phyloP scores from a whole-genome alignment of 1,140 invertebrate genomes.

The Leptinotarsa undecemlineata region DNA sequence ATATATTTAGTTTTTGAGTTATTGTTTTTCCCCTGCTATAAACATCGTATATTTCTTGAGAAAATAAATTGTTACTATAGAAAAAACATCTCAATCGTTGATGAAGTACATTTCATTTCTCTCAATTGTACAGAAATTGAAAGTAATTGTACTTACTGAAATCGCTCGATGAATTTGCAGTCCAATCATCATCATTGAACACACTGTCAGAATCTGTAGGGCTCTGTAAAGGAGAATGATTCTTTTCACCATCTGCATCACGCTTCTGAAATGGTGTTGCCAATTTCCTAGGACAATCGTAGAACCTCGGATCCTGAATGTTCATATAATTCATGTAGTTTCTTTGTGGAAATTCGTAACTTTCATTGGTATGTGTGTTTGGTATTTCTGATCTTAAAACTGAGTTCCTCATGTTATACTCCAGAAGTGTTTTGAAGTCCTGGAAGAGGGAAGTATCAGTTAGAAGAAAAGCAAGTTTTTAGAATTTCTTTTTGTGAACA shows the following conservation, averaged over 20 bases:
- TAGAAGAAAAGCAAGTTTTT: too few species aligned
- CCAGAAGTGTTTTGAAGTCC: conserved; percentile 43
- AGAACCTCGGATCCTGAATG: conserved; percentile 57
- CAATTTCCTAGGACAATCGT: conserved; percentile 60
- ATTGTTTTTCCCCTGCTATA: too few species aligned
- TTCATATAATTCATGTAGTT: conserved; percentile 44
- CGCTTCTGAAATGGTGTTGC: conserved; percentile 23
- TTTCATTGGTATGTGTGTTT: conserved; percentile 31
- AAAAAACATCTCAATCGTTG: too few species aligned
- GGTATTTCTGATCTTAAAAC: conserved; percentile 22
- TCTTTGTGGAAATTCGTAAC: conserved; percentile 42
- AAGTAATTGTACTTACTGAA: conserved; percentile 21
- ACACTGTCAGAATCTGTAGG: conserved; percentile 64
- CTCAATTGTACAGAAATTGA: too few species aligned
- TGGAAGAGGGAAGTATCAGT: conserved; percentile 22
- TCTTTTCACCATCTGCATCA: conserved; percentile 38
- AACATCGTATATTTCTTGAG: too few species aligned
- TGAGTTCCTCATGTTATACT: conserved; percentile 42
- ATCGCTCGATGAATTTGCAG: conserved; percentile 40
- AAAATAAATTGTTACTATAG: too few species aligned
- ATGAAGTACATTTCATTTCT: too few species aligned
- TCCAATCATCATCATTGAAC: conserved; percentile 64
- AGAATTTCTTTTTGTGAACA: too few species aligned
- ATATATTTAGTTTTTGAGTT: too few species aligned
- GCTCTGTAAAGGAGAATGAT: conserved; percentile 57